Evolutionary conservation across 2,113 vertebrate species (phyloP), one percentile per base, ranked within the genome.

Genomic region (Serilophus lunatus): DNA sequence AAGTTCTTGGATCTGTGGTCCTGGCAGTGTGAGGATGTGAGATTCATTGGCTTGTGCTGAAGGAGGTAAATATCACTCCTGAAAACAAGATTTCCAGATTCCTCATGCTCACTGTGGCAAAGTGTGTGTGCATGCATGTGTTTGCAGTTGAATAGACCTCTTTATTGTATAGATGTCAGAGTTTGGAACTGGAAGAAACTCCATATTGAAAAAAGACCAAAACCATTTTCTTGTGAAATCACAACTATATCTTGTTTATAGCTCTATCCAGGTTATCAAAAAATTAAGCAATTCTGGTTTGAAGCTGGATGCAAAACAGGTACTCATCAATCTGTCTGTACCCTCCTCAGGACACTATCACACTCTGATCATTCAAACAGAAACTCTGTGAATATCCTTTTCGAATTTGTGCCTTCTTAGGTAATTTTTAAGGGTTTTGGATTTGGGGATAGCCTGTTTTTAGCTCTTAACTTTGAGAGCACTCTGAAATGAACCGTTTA

Each of bases 71-170:
- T 82, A 33, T 26, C 23, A 54, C 12, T 26, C 13, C 56, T 42
- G 51, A 75, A 75, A 33, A 45, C 12, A 74, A n/a, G 12, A 54
- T 76, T 90, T 80, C 29, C 35, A 54, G 17, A 10, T 53, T 80
- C 76, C 10, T 10, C 9, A 3, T 36, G 23, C 77, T 77, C 59
- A 35, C 18, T 77, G 12, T 35, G 40, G 16, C 11, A 26, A 51
- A 38, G 5, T 28, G 4, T 38, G 29, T 31, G 9, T 45, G 3
- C 2, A 3, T 33, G 12, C 9, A 4, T 3, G 10, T 28, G 2
- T 45, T n/a, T 56, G 23, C 28, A 63, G 12, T 8, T 35, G 15
- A 50, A 31, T 35, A 23, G 29, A 47, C 40, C 20, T 86, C 84
- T 81, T 74, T 22, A 69, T 75, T 25, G 28, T 10, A 18, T 7